Evolutionary conservation across 1,140 invertebrate species (phyloP).

Genomic region (Drosophila tsacasi): DNA sequence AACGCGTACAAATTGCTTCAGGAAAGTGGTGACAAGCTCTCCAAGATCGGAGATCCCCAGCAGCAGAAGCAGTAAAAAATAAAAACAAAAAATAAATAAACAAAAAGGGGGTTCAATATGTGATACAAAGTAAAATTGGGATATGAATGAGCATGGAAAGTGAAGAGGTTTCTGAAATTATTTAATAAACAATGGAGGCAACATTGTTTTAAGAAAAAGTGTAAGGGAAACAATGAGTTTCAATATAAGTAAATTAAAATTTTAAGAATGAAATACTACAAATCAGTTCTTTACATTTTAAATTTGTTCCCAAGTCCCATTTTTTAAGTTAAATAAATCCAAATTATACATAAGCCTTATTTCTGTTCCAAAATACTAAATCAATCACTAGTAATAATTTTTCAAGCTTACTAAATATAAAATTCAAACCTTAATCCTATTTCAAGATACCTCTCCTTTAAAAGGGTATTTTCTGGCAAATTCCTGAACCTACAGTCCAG

Average conservation of each 20-base stretch:
- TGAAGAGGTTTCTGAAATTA: neutral
- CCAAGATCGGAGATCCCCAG: slow-evolving; percentile 33
- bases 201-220: neutral
- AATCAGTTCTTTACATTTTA: too few species aligned
- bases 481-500: neutral
- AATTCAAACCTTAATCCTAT: neutral
- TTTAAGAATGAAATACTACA: neutral
- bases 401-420: neutral
- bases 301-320: neutral
- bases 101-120: slow-evolving; percentile 20
- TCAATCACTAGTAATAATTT: neutral
- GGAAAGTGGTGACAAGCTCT: slow-evolving; percentile 79
- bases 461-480: slow-evolving; percentile 12
- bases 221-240: too few species aligned
- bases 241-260: neutral
- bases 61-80: slow-evolving; percentile 11
- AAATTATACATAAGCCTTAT: neutral
- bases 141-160: slow-evolving; percentile 32
- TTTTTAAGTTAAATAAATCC: neutral
- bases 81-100: slow-evolving; percentile 19
- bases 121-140: slow-evolving; percentile 53
- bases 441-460: neutral
- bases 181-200: neutral
- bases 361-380: neutral
- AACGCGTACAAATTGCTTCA: slow-evolving; percentile 79